These are phyloP conservation scores for Forpus xanthops DNA, from an alignment of 2,797 vertebrate genomes.

Conservation along the genomic window DNA sequence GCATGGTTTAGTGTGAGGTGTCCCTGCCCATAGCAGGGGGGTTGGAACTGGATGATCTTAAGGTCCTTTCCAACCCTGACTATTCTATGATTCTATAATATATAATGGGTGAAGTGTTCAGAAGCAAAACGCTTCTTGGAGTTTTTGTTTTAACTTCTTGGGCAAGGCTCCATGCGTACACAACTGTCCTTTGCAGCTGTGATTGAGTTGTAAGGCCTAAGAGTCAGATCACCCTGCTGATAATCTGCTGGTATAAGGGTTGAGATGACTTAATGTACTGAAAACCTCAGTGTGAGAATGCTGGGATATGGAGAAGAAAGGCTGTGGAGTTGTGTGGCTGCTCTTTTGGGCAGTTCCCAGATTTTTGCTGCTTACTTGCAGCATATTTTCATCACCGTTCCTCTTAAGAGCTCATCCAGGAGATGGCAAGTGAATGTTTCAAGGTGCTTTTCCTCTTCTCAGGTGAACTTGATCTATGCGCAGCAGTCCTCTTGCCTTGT, in stretches of 20 bases:
- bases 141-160: background rate
- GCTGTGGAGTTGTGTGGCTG: background rate
- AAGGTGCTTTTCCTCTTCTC: background rate
- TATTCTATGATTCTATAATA: too few species aligned
- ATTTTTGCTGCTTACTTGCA: background rate
- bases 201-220: background rate
- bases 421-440: background rate
- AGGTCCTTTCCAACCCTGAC: too few species aligned
- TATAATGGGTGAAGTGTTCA: background rate
- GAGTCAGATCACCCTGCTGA: background rate
- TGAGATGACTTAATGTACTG: background rate
- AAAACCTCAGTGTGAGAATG: background rate
- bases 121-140: background rate
- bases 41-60: too few species aligned
- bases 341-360: background rate
- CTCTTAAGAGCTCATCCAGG: background rate
- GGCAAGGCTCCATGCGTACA: background rate
- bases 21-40: too few species aligned
- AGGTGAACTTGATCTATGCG: background rate
- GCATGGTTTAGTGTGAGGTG: too few species aligned
- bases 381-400: background rate
- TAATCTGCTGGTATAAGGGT: background rate
- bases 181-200: background rate
- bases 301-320: background rate
- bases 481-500: background rate